Conservation (phyloP, 2,797 vertebrate species). For the Hemibagrus guttatus region DNA sequence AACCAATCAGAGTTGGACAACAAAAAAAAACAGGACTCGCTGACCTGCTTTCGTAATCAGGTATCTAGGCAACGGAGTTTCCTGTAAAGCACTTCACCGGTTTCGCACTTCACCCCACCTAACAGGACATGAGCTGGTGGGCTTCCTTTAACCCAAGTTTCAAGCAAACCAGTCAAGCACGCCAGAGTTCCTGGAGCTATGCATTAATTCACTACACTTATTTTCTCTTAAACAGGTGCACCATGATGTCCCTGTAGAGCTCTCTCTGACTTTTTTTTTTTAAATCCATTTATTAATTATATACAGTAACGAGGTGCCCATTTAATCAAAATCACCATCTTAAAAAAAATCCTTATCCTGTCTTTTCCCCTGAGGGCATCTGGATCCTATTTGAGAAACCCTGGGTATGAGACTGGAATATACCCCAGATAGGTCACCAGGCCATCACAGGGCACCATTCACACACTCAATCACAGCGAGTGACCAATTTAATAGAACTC, state of each 20-base stretch:
- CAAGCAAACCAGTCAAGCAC: slow-evolving; percentile 2
- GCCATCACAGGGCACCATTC: background rate
- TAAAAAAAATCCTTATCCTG: background rate
- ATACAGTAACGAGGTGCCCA: background rate
- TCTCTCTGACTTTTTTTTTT: background rate
- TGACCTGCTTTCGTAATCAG: slow-evolving; percentile 27
- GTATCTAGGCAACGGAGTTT: slow-evolving; percentile 57
- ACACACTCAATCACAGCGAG: background rate
- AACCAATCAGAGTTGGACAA: slow-evolving; percentile 44
- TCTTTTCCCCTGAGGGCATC: background rate
- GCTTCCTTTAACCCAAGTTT: background rate
- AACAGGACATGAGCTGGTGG: slow-evolving; percentile 55
- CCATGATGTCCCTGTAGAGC: background rate
- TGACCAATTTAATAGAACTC: background rate
- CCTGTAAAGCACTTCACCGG: slow-evolving; percentile 43
- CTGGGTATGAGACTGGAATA: background rate
- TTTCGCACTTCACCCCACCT: slow-evolving; percentile 17
- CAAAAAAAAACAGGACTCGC: slow-evolving; percentile 6
- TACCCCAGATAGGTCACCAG: background rate
- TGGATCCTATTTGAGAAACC: background rate
- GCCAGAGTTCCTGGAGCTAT: background rate
- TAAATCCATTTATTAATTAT: too few relatives aligned
- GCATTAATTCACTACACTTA: background rate
- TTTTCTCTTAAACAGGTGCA: background rate
- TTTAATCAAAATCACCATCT: background rate